phyloP scores from a whole-genome alignment of 2,797 vertebrate genomes.

The Nannoperca obscura region DNA sequence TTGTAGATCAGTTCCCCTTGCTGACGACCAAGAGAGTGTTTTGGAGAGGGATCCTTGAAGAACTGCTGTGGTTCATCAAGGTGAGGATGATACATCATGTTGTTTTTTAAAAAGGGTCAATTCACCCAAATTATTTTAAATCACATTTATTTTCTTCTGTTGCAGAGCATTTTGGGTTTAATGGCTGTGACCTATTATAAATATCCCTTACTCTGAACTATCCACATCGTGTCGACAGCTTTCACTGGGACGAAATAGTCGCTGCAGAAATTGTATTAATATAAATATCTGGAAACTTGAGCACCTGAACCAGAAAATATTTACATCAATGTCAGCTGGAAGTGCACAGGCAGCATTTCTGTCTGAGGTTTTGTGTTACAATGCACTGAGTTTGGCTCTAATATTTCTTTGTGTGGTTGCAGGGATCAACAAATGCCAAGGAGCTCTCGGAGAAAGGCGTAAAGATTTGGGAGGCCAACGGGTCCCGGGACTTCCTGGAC shows the following conservation, averaged over 20 bases:
- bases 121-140: neutral
- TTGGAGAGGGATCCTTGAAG: slow-evolving; percentile 96
- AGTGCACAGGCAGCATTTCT: neutral
- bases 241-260: too few species aligned
- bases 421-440: slow-evolving; percentile 98
- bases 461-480: slow-evolving; percentile 98
- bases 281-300: neutral
- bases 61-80: slow-evolving; percentile 98
- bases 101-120: neutral
- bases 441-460: slow-evolving; percentile 95
- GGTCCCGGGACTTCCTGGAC: slow-evolving; percentile 93
- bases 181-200: too few species aligned
- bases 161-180: too few species aligned
- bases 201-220: too few species aligned
- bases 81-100: slow-evolving; percentile 71
- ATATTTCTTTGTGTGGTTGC: slow-evolving; percentile 4
- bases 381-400: neutral
- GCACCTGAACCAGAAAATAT: neutral
- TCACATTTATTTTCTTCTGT: too few species aligned
- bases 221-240: too few species aligned
- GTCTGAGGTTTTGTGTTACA: neutral
- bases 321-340: too few species aligned
- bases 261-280: neutral
- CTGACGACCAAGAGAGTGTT: slow-evolving; percentile 96
- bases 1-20: slow-evolving; percentile 93